Evolutionary conservation across 2,888 invertebrate species (phyloP), one percentile per base, ranked within the genome.

Genomic region (Paralinhomoeus sp.): DNA sequence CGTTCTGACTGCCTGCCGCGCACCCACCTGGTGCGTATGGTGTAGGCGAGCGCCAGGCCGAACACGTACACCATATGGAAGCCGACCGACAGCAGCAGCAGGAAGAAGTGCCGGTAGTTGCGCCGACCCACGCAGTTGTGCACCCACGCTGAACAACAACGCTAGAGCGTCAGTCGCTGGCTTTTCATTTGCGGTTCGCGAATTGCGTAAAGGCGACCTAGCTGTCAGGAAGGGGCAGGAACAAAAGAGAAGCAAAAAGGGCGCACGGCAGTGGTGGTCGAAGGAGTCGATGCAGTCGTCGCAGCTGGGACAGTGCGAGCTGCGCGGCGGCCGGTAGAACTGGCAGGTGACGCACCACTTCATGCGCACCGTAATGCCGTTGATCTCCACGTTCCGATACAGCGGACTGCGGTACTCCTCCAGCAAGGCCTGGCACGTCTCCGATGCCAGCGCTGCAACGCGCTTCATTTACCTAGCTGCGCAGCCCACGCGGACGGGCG

Each of bases 311-410:
- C 97, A 97, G 69, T 97, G 97, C 48, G 89, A 89, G 68, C 93
- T 91, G 61, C 97, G 73, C 50, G 97, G 97, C 63, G 97, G 97
- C 60, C 97, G 74, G 70, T 99, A 97, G 72, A 97, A 97, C 71
- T 91, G 87, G 71, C 97, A 97, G 2, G 97, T 97, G 54, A 87
- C 83, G 69, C 97, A 58, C 93, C 93, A 97, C 70, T 97, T 99
- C 93, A 99, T 93, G 50, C 93, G 78, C 49, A 97, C 89, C 17
- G 87, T 87, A 54, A 93, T 87, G 49, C 91, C 91, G 69, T 89
- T 85, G 55, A 97, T 89, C 68, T 93, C 91, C 51, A 91, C 85
- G 46, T 58, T 60, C 45, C 58, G 60, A 68, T 91, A 93, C 48
- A 97, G 71, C 13, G 68, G 68, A 48, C 91, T 85, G 57, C 89